Percentiles rank a stretch among this genome's conserved stretches.
phyloP scores from a whole-genome alignment of 2,113 vertebrate genomes.

The Pachypanchax playfairii region DNA sequence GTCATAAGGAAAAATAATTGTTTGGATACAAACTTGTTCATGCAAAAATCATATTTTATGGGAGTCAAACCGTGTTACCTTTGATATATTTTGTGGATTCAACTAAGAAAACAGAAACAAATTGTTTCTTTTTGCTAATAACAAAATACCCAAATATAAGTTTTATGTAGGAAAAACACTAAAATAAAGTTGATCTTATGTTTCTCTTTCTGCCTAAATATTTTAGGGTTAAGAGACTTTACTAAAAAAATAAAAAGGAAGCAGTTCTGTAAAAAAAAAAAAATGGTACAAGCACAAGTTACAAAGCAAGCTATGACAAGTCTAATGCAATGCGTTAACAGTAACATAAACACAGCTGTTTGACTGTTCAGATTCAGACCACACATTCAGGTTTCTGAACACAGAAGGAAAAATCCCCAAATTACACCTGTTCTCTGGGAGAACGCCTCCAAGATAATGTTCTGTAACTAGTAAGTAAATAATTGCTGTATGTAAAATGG shows the following conservation, averaged over 20 bases:
- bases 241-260: too few species aligned
- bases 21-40: too few species aligned
- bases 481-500: conserved; percentile 42
- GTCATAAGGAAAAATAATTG: too few species aligned
- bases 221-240: too few species aligned
- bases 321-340: not conserved
- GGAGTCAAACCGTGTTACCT: too few species aligned
- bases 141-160: not conserved
- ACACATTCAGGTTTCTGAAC: conserved; percentile 23
- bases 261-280: too few species aligned
- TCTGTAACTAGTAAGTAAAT: conserved; percentile 17
- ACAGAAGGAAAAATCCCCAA: conserved; percentile 35
- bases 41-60: too few species aligned
- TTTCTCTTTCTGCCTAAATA: too few species aligned
- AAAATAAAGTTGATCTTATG: too few species aligned
- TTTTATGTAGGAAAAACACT: too few species aligned
- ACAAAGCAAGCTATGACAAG: not conserved
- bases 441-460: conserved; percentile 22
- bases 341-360: conserved; percentile 15
- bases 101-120: too few species aligned
- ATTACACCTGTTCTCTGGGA: conserved; percentile 45
- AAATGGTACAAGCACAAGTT: conserved; percentile 17
- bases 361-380: conserved; percentile 12
- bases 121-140: not conserved
- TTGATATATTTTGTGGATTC: too few species aligned